Conservation (phyloP, 1,140 invertebrate species). For the Xylocopa sonorina region DNA sequence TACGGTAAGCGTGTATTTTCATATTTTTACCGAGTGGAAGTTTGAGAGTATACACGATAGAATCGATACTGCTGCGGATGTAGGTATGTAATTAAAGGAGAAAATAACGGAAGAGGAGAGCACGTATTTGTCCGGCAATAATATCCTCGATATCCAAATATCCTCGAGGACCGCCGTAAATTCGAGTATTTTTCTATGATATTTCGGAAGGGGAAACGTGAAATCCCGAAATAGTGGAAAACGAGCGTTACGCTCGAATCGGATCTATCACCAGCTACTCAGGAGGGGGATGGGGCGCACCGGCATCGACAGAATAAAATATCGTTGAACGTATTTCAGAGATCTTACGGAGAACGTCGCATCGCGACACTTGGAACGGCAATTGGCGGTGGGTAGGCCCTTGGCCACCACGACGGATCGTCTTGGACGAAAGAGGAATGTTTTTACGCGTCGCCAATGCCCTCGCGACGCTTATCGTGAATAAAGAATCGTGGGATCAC, state of each 20-base stretch:
- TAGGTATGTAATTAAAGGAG: neutral
- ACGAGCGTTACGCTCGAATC: slow-evolving; percentile 39
- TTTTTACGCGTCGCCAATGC: slow-evolving; percentile 49
- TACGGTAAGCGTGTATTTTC: neutral
- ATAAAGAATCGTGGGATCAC: slow-evolving; percentile 49
- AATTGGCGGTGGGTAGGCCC: slow-evolving; percentile 19
- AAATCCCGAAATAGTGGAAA: neutral
- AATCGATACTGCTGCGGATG: slow-evolving; percentile 27
- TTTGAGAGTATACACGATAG: slow-evolving; percentile 1
- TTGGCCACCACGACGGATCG: neutral
- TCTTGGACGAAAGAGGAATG: slow-evolving; percentile 20
- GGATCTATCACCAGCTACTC: slow-evolving; percentile 13
- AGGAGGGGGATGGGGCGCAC: neutral
- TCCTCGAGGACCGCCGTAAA: neutral
- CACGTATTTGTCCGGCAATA: neutral
- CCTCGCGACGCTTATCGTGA: slow-evolving; percentile 34
- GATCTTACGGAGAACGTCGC: slow-evolving; percentile 9
- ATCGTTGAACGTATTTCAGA: slow-evolving; percentile 53
- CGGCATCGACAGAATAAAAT: slow-evolving; percentile 49
- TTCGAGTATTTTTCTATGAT: slow-evolving; percentile 6
- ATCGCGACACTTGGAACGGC: neutral
- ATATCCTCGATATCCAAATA: neutral
- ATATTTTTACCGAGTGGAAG: neutral
- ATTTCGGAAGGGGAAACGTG: neutral
- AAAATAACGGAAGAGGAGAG: neutral